Percentiles rank a stretch among this genome's conserved stretches.
Evolutionary conservation across 2,888 invertebrate genomes (phyloP).

Genomic region (Mythimna impura): DNA sequence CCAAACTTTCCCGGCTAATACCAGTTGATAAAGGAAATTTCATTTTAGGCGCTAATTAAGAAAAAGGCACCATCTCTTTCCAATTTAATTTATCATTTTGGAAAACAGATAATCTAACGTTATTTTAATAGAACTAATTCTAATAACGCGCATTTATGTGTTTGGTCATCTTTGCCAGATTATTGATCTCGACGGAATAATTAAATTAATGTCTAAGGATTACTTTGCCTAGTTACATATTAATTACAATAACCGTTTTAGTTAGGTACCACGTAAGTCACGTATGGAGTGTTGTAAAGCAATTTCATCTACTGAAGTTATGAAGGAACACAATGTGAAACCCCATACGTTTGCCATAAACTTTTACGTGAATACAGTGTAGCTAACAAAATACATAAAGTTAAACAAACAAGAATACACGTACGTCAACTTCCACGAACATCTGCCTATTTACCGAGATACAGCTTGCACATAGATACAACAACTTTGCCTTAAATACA

Average conservation of each 20-base stretch:
- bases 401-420: constrained; percentile 22
- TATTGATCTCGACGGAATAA: neutral
- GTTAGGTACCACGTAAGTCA: neutral
- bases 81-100: constrained; percentile 54
- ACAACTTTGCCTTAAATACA: constrained; percentile 4
- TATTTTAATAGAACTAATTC: constrained; percentile 16
- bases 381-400: constrained; percentile 35
- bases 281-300: neutral
- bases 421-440: constrained; percentile 2
- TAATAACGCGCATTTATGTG: neutral
- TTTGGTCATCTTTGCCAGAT: neutral
- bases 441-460: constrained; percentile 17
- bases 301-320: constrained; percentile 7
- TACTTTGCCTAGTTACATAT: too few species aligned
- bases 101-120: constrained; percentile 16
- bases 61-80: constrained; percentile 67
- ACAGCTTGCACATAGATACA: constrained; percentile 3
- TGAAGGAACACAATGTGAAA: constrained; percentile 7
- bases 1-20: constrained; percentile 82
- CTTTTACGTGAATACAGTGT: constrained; percentile 38
- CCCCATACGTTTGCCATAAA: constrained; percentile 40
- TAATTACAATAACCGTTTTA: neutral
- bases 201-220: neutral
- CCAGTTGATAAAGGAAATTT: constrained; percentile 82
- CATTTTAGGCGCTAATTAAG: constrained; percentile 77